Base-by-base conservation (phyloP, 2,113 vertebrate genomes). In the Poeciliopsis prolifica region DNA sequence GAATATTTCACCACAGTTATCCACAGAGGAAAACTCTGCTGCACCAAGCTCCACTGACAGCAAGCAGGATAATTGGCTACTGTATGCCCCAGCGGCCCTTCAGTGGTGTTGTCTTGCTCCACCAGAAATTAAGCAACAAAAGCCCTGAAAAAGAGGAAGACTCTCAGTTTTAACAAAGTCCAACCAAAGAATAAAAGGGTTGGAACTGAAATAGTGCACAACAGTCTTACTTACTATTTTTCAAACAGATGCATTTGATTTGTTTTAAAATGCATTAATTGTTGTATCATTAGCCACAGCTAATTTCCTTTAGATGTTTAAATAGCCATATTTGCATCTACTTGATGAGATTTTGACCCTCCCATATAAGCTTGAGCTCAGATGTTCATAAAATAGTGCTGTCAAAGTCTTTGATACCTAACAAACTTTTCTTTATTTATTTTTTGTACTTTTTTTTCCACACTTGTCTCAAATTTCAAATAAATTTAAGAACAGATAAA, bases 31-130 rank as follows among this genome's bases (percentile, higher is more conserved):
- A 44, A 44, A 31, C 29, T 40, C 63, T 3, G 17, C 61, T 28
- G 54, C 63, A 65, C 67, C n/a, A 51, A 75, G 74, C 68, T 67
- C 44, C 4, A 26, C 68, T 71, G 81, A 81, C 74, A 80, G 51
- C 24, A 61, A 17, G 28, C 48, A 70, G 77, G 70, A 72, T 86
- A 81, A 86, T 83, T 83, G 86, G 80, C 24, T 62, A 31, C 61
- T 58, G 54, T 33, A 31, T 70, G 75, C 33, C 58, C 75, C 37
- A 31, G 68, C 19, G 48, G 48, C 72, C 69, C 65, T 65, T 79
- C 68, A 69, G 73, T 61, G 40, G 33, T 73, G 65, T 67, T 58
- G 70, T 60, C 65, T 58, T 65, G 28, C 68, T 68, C 29, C 68
- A 73, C 54, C 77, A 77, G 67, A 77, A 81, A 74, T 68, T 61